Percentiles rank a stretch among this genome's conserved stretches.
Conservation (phyloP, 1,140 invertebrate species). For the Zaprionus camerounensis region DNA sequence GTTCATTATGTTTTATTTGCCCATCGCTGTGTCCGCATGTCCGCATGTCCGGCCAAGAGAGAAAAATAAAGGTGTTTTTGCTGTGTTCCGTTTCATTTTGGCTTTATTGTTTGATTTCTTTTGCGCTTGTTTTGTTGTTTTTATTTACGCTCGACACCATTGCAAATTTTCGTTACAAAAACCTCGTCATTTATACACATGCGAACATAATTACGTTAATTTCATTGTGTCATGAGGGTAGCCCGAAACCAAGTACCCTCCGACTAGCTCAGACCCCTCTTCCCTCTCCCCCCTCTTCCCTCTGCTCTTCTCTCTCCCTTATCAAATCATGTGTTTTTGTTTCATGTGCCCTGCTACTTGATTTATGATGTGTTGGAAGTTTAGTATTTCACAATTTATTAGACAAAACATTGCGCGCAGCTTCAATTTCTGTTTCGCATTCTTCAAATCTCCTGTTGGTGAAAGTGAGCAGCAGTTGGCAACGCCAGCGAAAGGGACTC, state of each 20-base stretch:
- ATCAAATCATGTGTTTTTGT: constrained; percentile 39
- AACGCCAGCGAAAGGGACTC: constrained; percentile 64
- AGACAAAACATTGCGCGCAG: constrained; percentile 69
- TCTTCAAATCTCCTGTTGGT: constrained; percentile 7
- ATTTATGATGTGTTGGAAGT: constrained; percentile 81
- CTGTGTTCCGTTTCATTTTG: constrained; percentile 70
- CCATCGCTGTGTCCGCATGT: constrained; percentile 45
- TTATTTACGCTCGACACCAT: constrained; percentile 79
- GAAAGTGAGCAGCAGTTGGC: constrained; percentile 55
- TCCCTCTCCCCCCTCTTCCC: neutral
- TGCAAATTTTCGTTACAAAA: constrained; percentile 70
- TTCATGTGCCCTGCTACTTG: constrained; percentile 38
- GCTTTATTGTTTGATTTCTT: constrained; percentile 73
- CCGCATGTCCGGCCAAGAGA: constrained; percentile 67
- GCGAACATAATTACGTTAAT: constrained; percentile 82
- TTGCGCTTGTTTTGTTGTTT: constrained; percentile 60
- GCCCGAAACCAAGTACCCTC: constrained; percentile 16
- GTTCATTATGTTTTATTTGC: constrained; percentile 78
- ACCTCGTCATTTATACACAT: constrained; percentile 67
- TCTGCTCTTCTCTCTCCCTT: constrained; percentile 22
- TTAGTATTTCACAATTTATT: constrained; percentile 81
- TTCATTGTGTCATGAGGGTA: constrained; percentile 74
- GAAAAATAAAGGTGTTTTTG: constrained; percentile 71
- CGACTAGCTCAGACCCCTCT: neutral
- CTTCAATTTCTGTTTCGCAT: constrained; percentile 38